Conservation (phyloP, 1,140 invertebrate species). For the Mesaphorura yosii region DNA sequence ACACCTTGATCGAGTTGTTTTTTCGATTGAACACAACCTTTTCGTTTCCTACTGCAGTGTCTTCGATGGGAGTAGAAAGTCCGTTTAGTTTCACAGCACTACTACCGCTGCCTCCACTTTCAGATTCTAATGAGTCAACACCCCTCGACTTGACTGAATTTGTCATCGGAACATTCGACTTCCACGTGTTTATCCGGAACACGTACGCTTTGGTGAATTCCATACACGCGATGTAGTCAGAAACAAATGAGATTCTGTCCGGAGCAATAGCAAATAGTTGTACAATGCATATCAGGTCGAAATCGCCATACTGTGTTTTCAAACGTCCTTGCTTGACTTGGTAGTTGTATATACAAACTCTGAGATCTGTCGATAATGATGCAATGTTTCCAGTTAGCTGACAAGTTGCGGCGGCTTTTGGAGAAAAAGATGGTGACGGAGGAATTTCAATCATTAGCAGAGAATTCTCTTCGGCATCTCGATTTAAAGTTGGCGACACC, state of each 20-base stretch:
- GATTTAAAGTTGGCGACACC: slow-evolving; percentile 24
- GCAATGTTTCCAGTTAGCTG: slow-evolving; percentile 25
- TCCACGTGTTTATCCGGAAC: slow-evolving; percentile 7
- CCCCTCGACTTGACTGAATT: too few species aligned
- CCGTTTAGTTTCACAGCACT: too few species aligned
- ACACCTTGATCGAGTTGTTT: slow-evolving; percentile 21
- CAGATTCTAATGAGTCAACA: too few species aligned
- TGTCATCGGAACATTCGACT: too few species aligned
- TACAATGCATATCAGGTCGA: slow-evolving; percentile 23
- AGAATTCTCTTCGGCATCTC: slow-evolving; percentile 18
- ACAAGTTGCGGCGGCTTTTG: slow-evolving; percentile 22
- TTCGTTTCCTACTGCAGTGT: slow-evolving; percentile 1
- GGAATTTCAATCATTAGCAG: slow-evolving; percentile 30
- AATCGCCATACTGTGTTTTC: slow-evolving; percentile 26
- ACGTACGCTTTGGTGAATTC: slow-evolving; percentile 7
- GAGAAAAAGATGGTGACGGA: slow-evolving; percentile 8
- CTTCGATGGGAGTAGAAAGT: too few species aligned
- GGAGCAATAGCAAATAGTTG: slow-evolving; percentile 13
- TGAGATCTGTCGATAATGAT: slow-evolving; percentile 16
- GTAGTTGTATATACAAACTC: slow-evolving; percentile 23
- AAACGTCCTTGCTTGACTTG: slow-evolving; percentile 26
- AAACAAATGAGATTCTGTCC: slow-evolving; percentile 15
- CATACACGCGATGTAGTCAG: slow-evolving; percentile 14
- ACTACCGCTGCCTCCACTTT: too few species aligned
- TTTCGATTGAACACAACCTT: slow-evolving; percentile 26